These are phyloP conservation scores for Lipotes vexillifer DNA, from an alignment of 2,113 vertebrate genomes.

Conservation along the genomic window DNA sequence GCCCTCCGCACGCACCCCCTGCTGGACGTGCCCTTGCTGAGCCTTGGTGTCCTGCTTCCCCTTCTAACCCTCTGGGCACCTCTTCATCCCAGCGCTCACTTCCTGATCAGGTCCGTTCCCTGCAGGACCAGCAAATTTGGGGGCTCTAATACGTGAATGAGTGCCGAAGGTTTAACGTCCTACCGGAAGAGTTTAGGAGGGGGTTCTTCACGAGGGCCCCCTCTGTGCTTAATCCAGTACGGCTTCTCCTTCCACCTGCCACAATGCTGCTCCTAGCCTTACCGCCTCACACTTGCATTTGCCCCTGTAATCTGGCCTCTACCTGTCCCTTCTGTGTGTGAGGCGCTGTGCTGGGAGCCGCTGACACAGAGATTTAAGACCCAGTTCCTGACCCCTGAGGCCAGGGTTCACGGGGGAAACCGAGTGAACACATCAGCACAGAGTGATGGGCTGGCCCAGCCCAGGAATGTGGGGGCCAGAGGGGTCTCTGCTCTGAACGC, in stretches of 20 bases:
- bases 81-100: neutral
- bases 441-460: neutral
- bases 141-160: neutral
- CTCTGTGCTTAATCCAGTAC: neutral
- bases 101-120: neutral
- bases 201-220: neutral
- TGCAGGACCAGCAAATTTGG: neutral
- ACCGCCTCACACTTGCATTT: neutral
- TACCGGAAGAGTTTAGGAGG: neutral
- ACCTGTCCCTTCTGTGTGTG: rapidly evolving
- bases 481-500: neutral
- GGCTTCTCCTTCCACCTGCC: neutral
- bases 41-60: rapidly evolving
- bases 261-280: neutral
- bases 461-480: neutral
- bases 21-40: neutral
- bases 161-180: neutral
- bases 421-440: neutral
- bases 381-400: too few relatives aligned
- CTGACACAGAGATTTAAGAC: neutral
- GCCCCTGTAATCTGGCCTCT: neutral
- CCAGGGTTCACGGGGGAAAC: neutral
- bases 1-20: rapidly evolving
- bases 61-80: neutral
- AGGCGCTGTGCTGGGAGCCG: rapidly evolving